These are phyloP conservation scores for Dicyrtoma fusca DNA, from an alignment of 2,888 invertebrate species.

Conservation along the genomic window DNA sequence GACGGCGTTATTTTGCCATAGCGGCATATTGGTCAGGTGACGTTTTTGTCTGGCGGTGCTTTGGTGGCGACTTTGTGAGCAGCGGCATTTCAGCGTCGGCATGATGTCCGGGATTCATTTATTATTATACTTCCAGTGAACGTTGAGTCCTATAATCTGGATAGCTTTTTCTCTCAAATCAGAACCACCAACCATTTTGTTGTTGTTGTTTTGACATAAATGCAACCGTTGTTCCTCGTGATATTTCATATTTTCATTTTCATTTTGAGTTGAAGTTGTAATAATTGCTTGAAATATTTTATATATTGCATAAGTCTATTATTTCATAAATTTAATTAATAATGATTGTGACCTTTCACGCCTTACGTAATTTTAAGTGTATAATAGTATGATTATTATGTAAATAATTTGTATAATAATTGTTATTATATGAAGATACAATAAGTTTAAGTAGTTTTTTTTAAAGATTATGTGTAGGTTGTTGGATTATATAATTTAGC, in stretches of 20 bases:
- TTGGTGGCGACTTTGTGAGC: too few species aligned
- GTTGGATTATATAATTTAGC: neutral
- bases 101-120: too few species aligned
- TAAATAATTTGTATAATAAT: slow-evolving; percentile 1
- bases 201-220: neutral
- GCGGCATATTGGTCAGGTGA: too few species aligned
- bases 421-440: slow-evolving; percentile 8
- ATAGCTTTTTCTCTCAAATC: too few species aligned
- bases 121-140: too few species aligned
- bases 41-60: too few species aligned
- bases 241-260: neutral
- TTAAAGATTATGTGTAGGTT: neutral
- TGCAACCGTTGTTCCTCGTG: neutral
- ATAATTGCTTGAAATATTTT: too few species aligned
- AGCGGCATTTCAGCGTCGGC: too few species aligned
- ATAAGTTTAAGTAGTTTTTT: slow-evolving; percentile 6
- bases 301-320: neutral
- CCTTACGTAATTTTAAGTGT: neutral
- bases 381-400: neutral
- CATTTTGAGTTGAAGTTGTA: too few species aligned
- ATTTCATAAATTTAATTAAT: too few species aligned
- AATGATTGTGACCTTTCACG: slow-evolving; percentile 15
- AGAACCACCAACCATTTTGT: neutral
- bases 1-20: too few species aligned
- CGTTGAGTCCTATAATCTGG: too few species aligned